A percentile compares a stretch with the other conserved stretches of the same genome.
Evolutionary conservation across 2,888 invertebrate genomes (phyloP).

Genomic region (Zhengitettix transpicula): DNA sequence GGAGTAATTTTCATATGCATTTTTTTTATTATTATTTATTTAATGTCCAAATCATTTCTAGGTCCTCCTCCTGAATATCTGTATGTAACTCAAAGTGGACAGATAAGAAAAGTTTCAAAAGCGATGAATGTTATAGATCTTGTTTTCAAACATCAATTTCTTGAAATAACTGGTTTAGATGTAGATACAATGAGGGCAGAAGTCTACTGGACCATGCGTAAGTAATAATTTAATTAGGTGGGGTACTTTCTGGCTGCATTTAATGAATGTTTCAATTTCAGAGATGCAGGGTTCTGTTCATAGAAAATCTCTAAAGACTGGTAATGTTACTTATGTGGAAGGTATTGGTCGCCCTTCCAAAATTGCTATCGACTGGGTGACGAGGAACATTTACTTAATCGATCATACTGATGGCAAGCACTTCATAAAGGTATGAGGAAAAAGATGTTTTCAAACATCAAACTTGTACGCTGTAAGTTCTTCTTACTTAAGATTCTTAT

Average conservation of each 20-base stretch:
- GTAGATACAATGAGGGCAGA: conserved; percentile 26
- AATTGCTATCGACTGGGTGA: conserved; percentile 57
- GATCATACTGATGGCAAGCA: conserved; percentile 21
- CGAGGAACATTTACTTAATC: conserved; percentile 51
- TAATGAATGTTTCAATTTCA: neutral
- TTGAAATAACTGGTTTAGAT: conserved; percentile 35
- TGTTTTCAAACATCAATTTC: conserved; percentile 16
- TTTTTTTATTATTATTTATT: neutral
- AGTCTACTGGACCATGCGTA: conserved; percentile 32
- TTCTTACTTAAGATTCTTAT: too few species aligned
- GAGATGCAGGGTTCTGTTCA: conserved; percentile 13
- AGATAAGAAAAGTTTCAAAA: conserved; percentile 20
- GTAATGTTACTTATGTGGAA: conserved; percentile 22
- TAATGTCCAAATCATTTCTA: neutral
- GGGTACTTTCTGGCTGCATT: neutral
- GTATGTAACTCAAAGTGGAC: conserved; percentile 17
- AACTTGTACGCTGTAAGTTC: too few species aligned
- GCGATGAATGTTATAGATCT: conserved; percentile 17
- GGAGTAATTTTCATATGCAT: too few species aligned
- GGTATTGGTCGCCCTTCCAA: conserved; percentile 33
- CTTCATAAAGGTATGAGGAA: conserved; percentile 4
- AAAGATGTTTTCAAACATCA: too few species aligned
- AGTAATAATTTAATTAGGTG: conserved; percentile 1
- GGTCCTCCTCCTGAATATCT: conserved; percentile 20
- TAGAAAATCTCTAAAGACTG: conserved; percentile 22